phyloP scores from a whole-genome alignment of 2,113 vertebrate species.

The Lycocorax pyrrhopterus region DNA sequence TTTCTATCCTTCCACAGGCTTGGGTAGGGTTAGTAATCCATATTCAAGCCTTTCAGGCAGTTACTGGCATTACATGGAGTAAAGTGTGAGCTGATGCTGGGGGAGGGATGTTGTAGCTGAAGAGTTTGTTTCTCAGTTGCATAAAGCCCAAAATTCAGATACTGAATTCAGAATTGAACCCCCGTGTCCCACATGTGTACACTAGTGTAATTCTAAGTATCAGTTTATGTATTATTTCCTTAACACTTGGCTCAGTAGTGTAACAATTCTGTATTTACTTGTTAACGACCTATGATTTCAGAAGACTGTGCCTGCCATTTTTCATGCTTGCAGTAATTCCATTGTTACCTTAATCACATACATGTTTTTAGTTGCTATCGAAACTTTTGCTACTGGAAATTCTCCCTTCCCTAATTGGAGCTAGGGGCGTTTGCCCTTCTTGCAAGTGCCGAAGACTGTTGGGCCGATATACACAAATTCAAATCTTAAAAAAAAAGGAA shows the following conservation, averaged over 20 bases:
- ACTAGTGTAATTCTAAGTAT: background rate
- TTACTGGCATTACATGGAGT: background rate
- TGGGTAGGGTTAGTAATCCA: background rate
- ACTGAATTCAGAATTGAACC: background rate
- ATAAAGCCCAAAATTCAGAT: background rate
- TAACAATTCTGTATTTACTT: background rate
- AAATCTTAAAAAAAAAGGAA: background rate
- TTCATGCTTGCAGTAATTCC: background rate
- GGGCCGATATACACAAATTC: background rate
- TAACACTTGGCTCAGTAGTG: background rate
- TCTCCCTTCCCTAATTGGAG: background rate
- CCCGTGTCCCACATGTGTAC: too few species aligned
- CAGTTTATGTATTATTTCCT: background rate
- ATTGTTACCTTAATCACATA: background rate
- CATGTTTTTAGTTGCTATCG: background rate
- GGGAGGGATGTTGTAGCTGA: background rate
- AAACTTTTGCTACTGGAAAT: background rate
- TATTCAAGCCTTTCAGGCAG: background rate
- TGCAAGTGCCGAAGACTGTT: fast-evolving
- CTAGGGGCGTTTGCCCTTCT: background rate
- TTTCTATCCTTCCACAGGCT: background rate
- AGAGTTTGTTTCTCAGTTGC: background rate
- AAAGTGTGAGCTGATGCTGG: background rate
- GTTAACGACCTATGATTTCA: background rate
- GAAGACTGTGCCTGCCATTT: background rate